phyloP scores from a whole-genome alignment of 1,140 invertebrate genomes.

The Nautilus pompilius region DNA sequence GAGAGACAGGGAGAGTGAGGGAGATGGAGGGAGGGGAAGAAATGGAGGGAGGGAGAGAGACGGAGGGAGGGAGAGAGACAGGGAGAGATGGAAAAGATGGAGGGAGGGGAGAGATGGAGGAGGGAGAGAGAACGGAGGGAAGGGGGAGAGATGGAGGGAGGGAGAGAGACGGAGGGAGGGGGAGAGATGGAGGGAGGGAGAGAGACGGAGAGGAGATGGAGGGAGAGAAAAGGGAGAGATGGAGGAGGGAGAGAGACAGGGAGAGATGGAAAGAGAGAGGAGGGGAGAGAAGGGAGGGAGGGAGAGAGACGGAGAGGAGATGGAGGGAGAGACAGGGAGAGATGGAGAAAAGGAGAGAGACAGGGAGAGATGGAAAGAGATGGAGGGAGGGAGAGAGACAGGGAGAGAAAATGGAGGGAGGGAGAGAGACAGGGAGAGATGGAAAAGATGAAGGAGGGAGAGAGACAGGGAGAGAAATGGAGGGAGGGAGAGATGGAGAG shows the following conservation, averaged over 20 bases:
- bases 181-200: neutral
- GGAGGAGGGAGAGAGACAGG: conserved; percentile 3
- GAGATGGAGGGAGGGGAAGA: too few species aligned
- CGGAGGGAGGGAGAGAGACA: too few species aligned
- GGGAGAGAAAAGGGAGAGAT: neutral
- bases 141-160: conserved; percentile 7
- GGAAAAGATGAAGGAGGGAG: neutral
- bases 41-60: too few species aligned
- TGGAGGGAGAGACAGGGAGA: neutral
- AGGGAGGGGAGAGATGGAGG: too few species aligned
- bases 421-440: conserved; percentile 1
- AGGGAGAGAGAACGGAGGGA: neutral
- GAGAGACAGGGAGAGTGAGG: too few species aligned
- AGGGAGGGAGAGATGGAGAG: neutral
- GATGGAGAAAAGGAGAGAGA: conserved; percentile 1
- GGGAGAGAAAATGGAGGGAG: neutral
- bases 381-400: neutral
- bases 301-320: conserved; percentile 3
- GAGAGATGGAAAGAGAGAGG: conserved; percentile 2
- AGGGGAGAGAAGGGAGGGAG: conserved; percentile 1
- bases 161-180: neutral
- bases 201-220: neutral
- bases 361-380: neutral
- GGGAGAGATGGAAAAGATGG: too few species aligned
- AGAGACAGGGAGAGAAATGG: conserved; percentile 3